Conservation (phyloP, 2,113 vertebrate species). For the Caranx melampygus region DNA sequence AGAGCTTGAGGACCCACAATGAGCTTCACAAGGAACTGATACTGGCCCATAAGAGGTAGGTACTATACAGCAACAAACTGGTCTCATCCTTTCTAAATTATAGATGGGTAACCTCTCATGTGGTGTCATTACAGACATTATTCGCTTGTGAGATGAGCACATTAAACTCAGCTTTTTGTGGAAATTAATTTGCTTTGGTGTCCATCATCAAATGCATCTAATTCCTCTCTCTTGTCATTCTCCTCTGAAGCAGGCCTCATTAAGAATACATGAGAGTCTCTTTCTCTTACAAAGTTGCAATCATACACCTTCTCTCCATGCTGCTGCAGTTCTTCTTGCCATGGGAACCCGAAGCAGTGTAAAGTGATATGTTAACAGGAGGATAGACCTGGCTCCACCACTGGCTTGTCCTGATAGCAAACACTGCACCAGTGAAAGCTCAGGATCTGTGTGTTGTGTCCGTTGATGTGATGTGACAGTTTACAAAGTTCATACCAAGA, state of each 20-base stretch:
- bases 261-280: slow-evolving; percentile 74
- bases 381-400: slow-evolving; percentile 10
- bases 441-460: neutral
- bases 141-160: neutral
- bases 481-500: neutral
- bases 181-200: slow-evolving; percentile 2
- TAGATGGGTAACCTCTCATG: neutral
- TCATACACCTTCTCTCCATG: slow-evolving; percentile 68
- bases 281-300: slow-evolving; percentile 65
- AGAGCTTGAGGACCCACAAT: slow-evolving; percentile 76
- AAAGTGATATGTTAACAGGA: slow-evolving; percentile 45
- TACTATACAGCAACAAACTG: neutral
- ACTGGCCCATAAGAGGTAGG: slow-evolving; percentile 81
- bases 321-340: slow-evolving; percentile 31
- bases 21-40: slow-evolving; percentile 83
- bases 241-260: slow-evolving; percentile 52
- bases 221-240: slow-evolving; percentile 10
- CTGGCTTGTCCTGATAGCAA: neutral
- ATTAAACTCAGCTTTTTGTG: neutral
- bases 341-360: slow-evolving; percentile 36
- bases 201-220: slow-evolving; percentile 5
- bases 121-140: neutral
- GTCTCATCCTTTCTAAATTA: neutral
- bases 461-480: neutral
- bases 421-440: slow-evolving; percentile 40